phyloP scores from a whole-genome alignment of 2,797 vertebrate genomes.

The Sebastes melanostomus region DNA sequence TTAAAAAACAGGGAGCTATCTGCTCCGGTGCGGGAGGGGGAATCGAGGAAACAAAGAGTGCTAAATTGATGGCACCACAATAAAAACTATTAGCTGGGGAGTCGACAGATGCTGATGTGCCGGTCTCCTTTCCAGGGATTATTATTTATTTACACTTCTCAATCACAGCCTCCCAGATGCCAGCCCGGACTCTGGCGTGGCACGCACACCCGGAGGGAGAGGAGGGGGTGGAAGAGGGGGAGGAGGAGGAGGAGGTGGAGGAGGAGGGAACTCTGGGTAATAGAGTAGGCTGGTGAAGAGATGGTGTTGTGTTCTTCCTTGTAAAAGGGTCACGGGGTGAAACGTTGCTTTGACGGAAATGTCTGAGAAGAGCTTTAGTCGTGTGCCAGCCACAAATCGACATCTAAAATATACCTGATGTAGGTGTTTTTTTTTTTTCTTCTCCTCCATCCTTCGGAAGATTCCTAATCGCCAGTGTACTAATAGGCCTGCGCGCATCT shows the following conservation, averaged over 20 bases:
- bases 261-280: conserved; percentile 60
- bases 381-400: conserved; percentile 45
- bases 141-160: conserved; percentile 91
- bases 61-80: conserved; percentile 87
- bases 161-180: conserved; percentile 88
- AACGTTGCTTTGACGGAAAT: conserved; percentile 41
- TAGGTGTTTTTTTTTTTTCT: conserved; percentile 26
- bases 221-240: conserved; percentile 26
- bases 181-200: conserved; percentile 81
- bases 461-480: conserved; percentile 74
- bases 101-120: conserved; percentile 88
- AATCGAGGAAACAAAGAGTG: conserved; percentile 84
- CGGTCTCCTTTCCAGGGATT: conserved; percentile 88
- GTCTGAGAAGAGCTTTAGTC: conserved; percentile 52
- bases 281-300: conserved; percentile 46
- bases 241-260: conserved; percentile 1
- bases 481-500: conserved; percentile 81
- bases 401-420: conserved; percentile 58
- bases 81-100: conserved; percentile 89
- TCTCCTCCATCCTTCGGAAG: conserved; percentile 62
- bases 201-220: conserved; percentile 68
- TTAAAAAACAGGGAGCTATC: conserved; percentile 83
- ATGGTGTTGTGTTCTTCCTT: conserved; percentile 36
- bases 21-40: conserved; percentile 78
- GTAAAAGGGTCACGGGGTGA: conserved; percentile 64